Conservation (phyloP, 2,888 invertebrate genomes). For the Andrena dorsata region DNA sequence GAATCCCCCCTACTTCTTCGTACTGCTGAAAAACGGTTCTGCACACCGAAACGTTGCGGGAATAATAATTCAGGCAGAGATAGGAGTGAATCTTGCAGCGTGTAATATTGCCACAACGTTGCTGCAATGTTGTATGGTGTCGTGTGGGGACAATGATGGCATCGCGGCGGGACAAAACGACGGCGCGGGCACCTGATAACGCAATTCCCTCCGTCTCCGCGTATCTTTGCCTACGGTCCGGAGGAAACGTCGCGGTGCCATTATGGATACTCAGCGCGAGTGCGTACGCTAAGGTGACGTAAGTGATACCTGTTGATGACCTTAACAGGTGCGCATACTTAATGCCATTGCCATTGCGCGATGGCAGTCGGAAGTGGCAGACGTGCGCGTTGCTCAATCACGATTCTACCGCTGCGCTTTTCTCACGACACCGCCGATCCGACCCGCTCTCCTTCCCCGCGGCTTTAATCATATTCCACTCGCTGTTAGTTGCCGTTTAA, state of each 20-base stretch:
- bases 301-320: constrained; percentile 73
- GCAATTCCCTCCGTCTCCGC: too few relatives aligned
- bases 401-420: constrained; percentile 38
- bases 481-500: not conserved
- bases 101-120: too few relatives aligned
- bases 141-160: too few relatives aligned
- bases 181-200: not conserved
- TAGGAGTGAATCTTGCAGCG: too few relatives aligned
- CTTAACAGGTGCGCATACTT: constrained; percentile 73
- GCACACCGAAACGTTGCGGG: too few relatives aligned
- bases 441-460: not conserved
- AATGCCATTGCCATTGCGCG: constrained; percentile 62
- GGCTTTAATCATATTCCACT: not conserved
- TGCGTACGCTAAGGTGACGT: constrained; percentile 69
- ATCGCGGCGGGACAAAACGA: not conserved
- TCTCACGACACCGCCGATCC: constrained; percentile 31
- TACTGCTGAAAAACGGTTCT: too few relatives aligned
- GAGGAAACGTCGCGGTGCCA: constrained; percentile 17
- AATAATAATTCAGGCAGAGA: too few relatives aligned
- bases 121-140: too few relatives aligned
- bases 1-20: too few relatives aligned
- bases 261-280: constrained; percentile 50
- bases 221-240: too few relatives aligned
- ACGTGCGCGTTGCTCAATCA: constrained; percentile 63
- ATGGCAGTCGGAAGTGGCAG: constrained; percentile 64